These are phyloP conservation scores for Agriopis marginaria DNA, from an alignment of 2,888 invertebrate genomes.

Conservation along the genomic window DNA sequence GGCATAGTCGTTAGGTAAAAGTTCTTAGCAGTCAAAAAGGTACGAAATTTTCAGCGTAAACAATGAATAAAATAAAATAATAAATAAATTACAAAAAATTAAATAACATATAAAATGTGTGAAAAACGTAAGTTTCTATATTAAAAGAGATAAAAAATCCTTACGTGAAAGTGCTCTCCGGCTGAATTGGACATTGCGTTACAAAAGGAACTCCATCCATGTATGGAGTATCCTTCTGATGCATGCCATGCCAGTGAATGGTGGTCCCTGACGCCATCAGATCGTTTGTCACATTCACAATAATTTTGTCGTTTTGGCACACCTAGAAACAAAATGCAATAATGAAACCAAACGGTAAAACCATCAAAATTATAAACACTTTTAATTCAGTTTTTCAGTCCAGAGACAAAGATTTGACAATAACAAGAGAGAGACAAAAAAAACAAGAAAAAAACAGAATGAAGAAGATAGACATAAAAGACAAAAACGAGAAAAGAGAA, in stretches of 20 bases:
- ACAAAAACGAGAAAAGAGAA: too few relatives aligned
- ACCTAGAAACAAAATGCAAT: conserved; percentile 78
- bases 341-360: not conserved
- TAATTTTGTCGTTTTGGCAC: conserved; percentile 90
- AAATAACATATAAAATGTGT: too few relatives aligned
- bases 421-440: too few relatives aligned
- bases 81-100: too few relatives aligned
- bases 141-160: not conserved
- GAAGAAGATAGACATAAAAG: not conserved
- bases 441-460: too few relatives aligned
- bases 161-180: conserved; percentile 84
- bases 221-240: conserved; percentile 89
- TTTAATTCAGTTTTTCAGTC: too few relatives aligned
- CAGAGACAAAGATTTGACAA: too few relatives aligned
- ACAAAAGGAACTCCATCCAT: conserved; percentile 93
- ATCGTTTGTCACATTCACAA: conserved; percentile 90
- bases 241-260: conserved; percentile 94
- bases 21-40: too few relatives aligned
- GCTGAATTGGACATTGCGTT: conserved; percentile 91
- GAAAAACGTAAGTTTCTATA: too few relatives aligned
- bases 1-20: too few relatives aligned
- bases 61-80: not conserved
- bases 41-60: not conserved
- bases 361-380: not conserved
- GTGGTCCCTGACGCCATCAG: conserved; percentile 90